These are phyloP conservation scores for Procambarus clarkii DNA, from an alignment of 1,140 invertebrate species.

Conservation along the genomic window DNA sequence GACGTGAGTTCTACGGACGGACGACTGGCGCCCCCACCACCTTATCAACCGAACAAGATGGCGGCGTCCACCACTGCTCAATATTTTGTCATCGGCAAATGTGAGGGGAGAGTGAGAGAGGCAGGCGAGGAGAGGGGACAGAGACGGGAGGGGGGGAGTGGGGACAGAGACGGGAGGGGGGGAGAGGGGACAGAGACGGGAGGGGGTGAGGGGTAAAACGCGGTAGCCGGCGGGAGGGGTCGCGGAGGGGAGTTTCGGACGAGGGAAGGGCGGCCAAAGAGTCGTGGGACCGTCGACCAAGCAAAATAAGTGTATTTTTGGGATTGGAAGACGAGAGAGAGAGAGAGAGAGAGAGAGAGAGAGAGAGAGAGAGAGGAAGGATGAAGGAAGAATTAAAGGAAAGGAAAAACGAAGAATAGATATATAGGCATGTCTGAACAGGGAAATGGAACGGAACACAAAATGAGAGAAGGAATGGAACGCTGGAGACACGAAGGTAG, in stretches of 20 bases:
- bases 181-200: neutral
- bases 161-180: neutral
- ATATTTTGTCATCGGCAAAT: constrained; percentile 67
- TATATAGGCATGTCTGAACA: neutral
- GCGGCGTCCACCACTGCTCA: constrained; percentile 52
- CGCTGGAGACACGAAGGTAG: too few relatives aligned
- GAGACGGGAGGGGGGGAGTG: constrained; percentile 24
- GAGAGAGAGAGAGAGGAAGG: neutral
- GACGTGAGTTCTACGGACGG: too few relatives aligned
- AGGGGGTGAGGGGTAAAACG: neutral
- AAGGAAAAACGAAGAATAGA: too few relatives aligned
- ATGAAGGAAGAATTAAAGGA: too few relatives aligned
- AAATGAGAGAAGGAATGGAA: too few relatives aligned
- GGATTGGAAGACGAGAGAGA: neutral
- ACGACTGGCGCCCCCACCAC: constrained; percentile 4
- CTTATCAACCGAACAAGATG: constrained; percentile 59
- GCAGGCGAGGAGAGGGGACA: neutral
- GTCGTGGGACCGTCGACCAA: too few relatives aligned
- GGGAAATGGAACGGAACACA: neutral
- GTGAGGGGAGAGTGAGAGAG: constrained; percentile 45
- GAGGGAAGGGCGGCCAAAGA: neutral
- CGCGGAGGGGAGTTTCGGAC: neutral
- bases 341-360: neutral
- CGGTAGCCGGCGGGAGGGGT: neutral
- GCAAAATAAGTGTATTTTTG: too few relatives aligned